Conservation (phyloP, 35 echinoderm and acorn worm species). For the Amphiura filiformis region DNA sequence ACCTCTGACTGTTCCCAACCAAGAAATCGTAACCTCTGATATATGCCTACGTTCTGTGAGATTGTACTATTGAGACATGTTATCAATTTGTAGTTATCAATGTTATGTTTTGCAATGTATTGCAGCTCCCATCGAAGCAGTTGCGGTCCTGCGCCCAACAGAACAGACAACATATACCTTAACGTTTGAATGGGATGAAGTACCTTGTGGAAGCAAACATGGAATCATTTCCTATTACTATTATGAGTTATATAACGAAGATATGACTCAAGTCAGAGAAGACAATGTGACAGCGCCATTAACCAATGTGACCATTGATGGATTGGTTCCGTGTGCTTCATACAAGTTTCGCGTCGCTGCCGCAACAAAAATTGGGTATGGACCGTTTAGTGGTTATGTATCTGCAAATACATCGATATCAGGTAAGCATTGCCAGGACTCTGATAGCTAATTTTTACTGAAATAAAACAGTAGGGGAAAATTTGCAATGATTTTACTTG, state of each 20-base stretch:
- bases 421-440: too few species aligned
- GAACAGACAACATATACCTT: not conserved
- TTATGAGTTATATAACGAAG: not conserved
- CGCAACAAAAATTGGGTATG: not conserved
- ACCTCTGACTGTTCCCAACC: too few species aligned
- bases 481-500: too few species aligned
- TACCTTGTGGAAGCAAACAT: not conserved
- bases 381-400: not conserved
- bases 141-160: not conserved
- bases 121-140: not conserved
- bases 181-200: not conserved
- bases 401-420: not conserved
- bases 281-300: not conserved
- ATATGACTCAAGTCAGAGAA: not conserved
- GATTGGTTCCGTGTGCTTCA: not conserved
- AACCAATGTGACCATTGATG: not conserved
- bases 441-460: too few species aligned
- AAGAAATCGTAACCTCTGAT: too few species aligned
- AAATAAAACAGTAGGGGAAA: too few species aligned
- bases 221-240: not conserved
- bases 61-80: too few species aligned
- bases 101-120: too few species aligned
- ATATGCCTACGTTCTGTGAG: too few species aligned
- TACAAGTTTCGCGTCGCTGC: not conserved
- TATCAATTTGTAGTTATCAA: too few species aligned